Percentiles rank a stretch among this genome's conserved stretches.
Conservation (phyloP, 2,797 vertebrate genomes). For the Micrastur ruficollis region DNA sequence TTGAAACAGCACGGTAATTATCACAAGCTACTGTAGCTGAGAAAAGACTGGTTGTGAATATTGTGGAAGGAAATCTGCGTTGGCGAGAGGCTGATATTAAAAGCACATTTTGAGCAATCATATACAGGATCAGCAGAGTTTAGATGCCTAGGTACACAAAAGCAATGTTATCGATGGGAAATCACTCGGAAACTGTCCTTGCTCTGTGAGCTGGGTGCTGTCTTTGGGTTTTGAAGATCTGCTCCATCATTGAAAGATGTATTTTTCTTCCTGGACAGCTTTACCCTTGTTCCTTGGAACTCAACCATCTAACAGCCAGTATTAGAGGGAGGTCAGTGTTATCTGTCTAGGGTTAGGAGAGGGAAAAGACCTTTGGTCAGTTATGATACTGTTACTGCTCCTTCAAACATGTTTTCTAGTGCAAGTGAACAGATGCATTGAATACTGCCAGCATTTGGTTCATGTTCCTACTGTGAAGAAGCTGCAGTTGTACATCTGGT, state of each 20-base stretch:
- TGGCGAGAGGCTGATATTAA: not conserved
- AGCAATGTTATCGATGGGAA: not conserved
- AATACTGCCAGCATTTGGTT: rapidly evolving
- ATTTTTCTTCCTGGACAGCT: not conserved
- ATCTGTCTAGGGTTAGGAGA: not conserved
- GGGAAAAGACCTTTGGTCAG: not conserved
- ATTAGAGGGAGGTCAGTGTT: not conserved
- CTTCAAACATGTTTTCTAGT: not conserved
- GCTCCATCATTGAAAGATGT: rapidly evolving
- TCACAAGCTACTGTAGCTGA: not conserved
- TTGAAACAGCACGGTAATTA: not conserved
- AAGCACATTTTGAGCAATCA: not conserved
- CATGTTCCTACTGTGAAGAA: not conserved
- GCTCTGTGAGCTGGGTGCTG: not conserved
- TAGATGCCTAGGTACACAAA: not conserved
- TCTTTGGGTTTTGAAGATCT: not conserved
- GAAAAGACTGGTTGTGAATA: not conserved
- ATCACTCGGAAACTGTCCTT: not conserved
- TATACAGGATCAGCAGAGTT: not conserved
- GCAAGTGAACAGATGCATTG: not conserved
- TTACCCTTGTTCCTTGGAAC: not conserved
- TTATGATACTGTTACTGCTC: not conserved
- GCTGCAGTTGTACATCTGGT: not conserved
- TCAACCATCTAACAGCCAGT: not conserved
- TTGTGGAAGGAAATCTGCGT: not conserved